Percentiles rank a stretch among this genome's conserved stretches.
phyloP scores from a whole-genome alignment of 2,113 vertebrate genomes.

The Antigone vipio region DNA sequence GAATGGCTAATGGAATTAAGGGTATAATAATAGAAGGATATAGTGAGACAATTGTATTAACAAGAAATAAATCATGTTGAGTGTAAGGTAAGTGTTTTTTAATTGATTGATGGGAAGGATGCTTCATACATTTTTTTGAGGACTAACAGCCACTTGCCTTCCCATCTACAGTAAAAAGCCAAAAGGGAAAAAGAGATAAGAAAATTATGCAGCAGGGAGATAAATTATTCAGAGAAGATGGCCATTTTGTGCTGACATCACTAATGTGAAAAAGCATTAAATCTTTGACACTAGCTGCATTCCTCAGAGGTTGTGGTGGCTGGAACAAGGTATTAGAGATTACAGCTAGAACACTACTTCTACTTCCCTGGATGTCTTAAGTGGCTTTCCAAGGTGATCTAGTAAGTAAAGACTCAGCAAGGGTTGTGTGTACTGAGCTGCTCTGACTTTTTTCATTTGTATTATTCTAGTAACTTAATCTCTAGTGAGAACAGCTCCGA shows the following conservation, averaged over 20 bases:
- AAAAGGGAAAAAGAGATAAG: constrained; percentile 85
- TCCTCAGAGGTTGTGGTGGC: constrained; percentile 71
- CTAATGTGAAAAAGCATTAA: constrained; percentile 99
- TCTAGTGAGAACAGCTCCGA: background rate
- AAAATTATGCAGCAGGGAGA: constrained; percentile 87
- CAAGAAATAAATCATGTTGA: constrained; percentile 99
- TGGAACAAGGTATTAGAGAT: constrained; percentile 78
- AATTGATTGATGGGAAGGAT: constrained; percentile 99
- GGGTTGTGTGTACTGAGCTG: background rate
- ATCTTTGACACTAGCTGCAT: constrained; percentile 82
- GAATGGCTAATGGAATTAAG: constrained; percentile 98
- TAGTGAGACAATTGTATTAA: constrained; percentile 99
- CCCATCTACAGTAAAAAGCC: constrained; percentile 84
- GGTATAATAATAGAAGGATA: constrained; percentile 98
- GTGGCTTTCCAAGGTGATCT: constrained; percentile 60
- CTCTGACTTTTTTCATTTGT: background rate
- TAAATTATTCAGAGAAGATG: constrained; percentile 99
- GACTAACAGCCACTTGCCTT: constrained; percentile 93
- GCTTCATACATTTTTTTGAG: constrained; percentile 85
- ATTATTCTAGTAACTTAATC: background rate
- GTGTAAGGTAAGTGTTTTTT: constrained; percentile 99
- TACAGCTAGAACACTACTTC: constrained; percentile 66
- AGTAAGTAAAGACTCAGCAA: constrained; percentile 5
- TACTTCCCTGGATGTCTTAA: background rate
- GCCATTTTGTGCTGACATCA: constrained; percentile 98